Evolutionary conservation across 2,888 invertebrate species (phyloP), one percentile per base, ranked within the genome.

Genomic region (Eumerus sabulonum): DNA sequence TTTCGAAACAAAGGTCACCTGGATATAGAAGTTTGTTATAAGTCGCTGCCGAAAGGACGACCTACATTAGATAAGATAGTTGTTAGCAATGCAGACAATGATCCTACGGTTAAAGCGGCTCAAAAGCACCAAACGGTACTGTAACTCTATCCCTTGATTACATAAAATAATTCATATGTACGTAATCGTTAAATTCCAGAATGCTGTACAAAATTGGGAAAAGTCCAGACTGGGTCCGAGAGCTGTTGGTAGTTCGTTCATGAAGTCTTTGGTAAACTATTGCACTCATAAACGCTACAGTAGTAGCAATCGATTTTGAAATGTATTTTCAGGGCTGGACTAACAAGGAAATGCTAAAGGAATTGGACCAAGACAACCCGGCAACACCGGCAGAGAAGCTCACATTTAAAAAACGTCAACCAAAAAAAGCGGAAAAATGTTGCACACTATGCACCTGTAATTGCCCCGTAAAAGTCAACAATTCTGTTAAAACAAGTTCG

Each of bases 241-340:
- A 84, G 90, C 92, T 86, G 90, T 94, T 85, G 95, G 94, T 85
- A 89, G 92, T 84, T 92, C 93, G 88, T 95, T 95, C 90, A 92
- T 93, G 84, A 92, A 93, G 87, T 95, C 95, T 83, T 91, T 95
- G 94, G 94, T 94, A 91, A 81, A 84, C 68, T 27, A 27, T 2
- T 27, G 27, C 27, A 27, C 27, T 27, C 27, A 40, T 40, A 40
- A n/a, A n/a, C 9, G 3, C 40, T n/a, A 5, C 2, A 5, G 40
- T 9, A 40, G 1, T 40, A 36, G 11, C 7, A n/a, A n/a, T n/a
- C n/a, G n/a, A 27, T 27, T 27, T 27, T 27, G 27, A 27, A 27
- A 27, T 27, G 27, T 40, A 44, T 48, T 47, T 64, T 71, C 9
- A 88, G 88, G 89, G 89, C 16, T 89, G 89, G 89, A 89, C 89